A percentile compares a stretch with the other conserved stretches of the same genome.
phyloP scores from a whole-genome alignment of 2,888 invertebrate genomes.

The Sturmia bella region DNA sequence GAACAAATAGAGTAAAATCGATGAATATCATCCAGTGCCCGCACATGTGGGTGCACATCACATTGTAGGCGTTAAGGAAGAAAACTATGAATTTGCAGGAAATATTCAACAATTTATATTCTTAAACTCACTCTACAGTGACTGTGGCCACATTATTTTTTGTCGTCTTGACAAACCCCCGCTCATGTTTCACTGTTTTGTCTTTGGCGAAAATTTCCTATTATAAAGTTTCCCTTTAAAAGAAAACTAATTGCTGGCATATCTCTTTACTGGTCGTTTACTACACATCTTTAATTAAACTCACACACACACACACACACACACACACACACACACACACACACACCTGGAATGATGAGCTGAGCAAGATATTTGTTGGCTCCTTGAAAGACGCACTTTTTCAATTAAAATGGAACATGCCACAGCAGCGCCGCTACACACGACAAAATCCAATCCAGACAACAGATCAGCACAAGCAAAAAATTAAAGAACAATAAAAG shows the following conservation, averaged over 20 bases:
- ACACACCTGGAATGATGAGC: slow-evolving; percentile 51
- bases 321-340: slow-evolving; percentile 25
- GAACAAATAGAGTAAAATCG: no score
- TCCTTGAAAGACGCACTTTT: slow-evolving; percentile 59
- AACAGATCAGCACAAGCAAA: neutral
- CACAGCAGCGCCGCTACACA: neutral
- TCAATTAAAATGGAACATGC: slow-evolving; percentile 64
- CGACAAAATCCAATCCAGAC: neutral
- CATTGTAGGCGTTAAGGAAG: no score
- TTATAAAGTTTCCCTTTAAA: slow-evolving; percentile 20
- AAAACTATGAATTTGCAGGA: no score
- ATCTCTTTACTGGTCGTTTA: slow-evolving; percentile 26
- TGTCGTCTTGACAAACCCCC: neutral
- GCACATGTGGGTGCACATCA: no score
- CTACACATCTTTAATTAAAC: slow-evolving; percentile 34
- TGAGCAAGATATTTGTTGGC: neutral
- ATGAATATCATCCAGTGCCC: no score
- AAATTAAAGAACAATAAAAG: slow-evolving; percentile 31
- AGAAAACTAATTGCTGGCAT: slow-evolving; percentile 58
- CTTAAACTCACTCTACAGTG: no score
- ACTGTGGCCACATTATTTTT: neutral
- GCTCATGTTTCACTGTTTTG: slow-evolving; percentile 11
- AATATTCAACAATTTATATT: no score
- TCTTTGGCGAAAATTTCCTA: slow-evolving; percentile 57
- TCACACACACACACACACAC: slow-evolving; percentile 5